These are phyloP conservation scores for Plotosus lineatus DNA, from an alignment of 2,113 vertebrate species.

Conservation along the genomic window DNA sequence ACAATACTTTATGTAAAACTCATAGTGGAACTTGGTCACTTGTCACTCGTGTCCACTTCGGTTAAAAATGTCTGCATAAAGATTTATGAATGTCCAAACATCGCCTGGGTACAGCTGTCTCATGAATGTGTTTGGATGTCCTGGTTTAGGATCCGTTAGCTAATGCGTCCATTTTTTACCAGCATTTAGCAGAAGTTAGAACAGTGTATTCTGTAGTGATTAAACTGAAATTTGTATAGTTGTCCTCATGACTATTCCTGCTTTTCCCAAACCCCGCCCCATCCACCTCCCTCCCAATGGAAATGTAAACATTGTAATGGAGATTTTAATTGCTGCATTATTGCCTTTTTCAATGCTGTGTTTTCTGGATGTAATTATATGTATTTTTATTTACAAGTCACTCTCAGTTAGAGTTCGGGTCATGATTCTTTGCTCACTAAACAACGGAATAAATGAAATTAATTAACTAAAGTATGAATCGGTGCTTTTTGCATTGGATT, in stretches of 20 bases:
- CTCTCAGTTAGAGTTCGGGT: conserved; percentile 72
- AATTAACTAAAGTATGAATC: conserved; percentile 46
- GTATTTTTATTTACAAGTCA: conserved; percentile 76
- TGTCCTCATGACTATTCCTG: conserved; percentile 60
- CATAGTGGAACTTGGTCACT: conserved; percentile 4
- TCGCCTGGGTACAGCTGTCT: conserved; percentile 22
- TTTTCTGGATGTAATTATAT: conserved; percentile 78
- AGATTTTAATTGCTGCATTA: conserved; percentile 76
- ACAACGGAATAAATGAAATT: conserved; percentile 18
- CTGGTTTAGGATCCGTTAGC: conserved; percentile 32
- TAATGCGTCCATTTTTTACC: conserved; percentile 66
- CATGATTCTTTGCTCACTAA: conserved; percentile 66
- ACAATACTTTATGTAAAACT: background rate
- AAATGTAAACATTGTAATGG: conserved; percentile 70
- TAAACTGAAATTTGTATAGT: conserved; percentile 68
- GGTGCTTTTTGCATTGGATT: conserved; percentile 59
- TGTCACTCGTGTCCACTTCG: conserved; percentile 46
- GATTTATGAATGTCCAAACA: conserved; percentile 37
- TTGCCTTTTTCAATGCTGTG: conserved; percentile 78
- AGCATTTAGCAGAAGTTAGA: conserved; percentile 76
- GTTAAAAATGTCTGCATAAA: background rate
- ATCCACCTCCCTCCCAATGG: no score
- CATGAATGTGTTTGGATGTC: conserved; percentile 41
- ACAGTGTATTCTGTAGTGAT: conserved; percentile 70
- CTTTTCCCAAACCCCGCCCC: conserved; percentile 61